Conservation (phyloP, 1,140 invertebrate species). For the Aphidius ervi region DNA sequence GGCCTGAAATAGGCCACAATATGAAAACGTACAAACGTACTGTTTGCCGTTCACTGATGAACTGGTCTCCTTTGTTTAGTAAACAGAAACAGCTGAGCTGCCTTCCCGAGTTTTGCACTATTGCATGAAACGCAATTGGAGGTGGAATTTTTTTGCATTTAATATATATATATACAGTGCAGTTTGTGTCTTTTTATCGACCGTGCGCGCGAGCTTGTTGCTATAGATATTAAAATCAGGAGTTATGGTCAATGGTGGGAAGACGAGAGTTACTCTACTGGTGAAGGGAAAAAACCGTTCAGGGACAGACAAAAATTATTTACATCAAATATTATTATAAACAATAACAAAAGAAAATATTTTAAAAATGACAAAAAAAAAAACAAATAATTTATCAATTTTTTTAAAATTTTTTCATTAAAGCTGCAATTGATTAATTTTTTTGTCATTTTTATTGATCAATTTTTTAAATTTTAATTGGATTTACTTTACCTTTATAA, state of each 20-base stretch:
- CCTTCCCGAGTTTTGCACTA: slow-evolving; percentile 1
- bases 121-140: slow-evolving; percentile 11
- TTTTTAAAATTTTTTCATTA: no score
- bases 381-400: no score
- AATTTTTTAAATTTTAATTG: background rate
- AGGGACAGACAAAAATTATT: background rate
- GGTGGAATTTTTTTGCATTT: slow-evolving; percentile 3
- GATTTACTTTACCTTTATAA: no score
- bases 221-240: no score
- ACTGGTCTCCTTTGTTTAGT: slow-evolving; percentile 48
- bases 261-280: background rate
- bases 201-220: no score
- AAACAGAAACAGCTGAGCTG: slow-evolving; percentile 49
- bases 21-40: slow-evolving; percentile 25
- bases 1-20: slow-evolving; percentile 14
- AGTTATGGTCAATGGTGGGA: no score
- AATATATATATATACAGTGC: background rate
- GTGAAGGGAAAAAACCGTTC: no score
- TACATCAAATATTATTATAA: background rate
- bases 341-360: background rate
- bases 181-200: background rate
- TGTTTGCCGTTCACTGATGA: slow-evolving; percentile 39
- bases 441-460: background rate
- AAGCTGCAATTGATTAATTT: background rate
- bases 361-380: no score